Conservation (phyloP, 2,113 vertebrate species). For the Hystrix cristata region DNA sequence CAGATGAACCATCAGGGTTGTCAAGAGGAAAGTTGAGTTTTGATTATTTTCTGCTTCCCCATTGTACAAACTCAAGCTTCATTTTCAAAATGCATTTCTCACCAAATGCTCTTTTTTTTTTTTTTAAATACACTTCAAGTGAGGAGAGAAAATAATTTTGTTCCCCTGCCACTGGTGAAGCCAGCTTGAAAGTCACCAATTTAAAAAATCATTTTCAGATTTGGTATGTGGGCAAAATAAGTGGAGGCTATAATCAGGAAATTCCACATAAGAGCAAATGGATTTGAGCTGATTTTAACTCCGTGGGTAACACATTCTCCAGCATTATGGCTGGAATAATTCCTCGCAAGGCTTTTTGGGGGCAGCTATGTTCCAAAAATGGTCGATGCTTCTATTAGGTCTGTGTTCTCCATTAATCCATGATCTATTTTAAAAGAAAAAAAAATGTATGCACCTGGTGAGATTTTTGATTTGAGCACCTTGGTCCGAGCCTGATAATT, state of each 20-base stretch:
- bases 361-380: conserved; percentile 61
- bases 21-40: conserved; percentile 76
- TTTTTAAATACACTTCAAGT: conserved; percentile 24
- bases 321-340: conserved; percentile 25
- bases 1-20: conserved; percentile 78
- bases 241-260: conserved; percentile 2
- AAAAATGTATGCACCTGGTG: not conserved
- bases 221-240: conserved; percentile 7
- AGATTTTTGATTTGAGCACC: conserved; percentile 73
- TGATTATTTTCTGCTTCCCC: conserved; percentile 80
- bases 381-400: conserved; percentile 39
- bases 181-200: conserved; percentile 20
- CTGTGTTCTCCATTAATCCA: conserved; percentile 66
- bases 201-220: conserved; percentile 63
- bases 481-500: conserved; percentile 62
- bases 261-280: conserved; percentile 53
- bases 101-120: conserved; percentile 60
- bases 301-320: not conserved
- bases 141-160: conserved; percentile 63
- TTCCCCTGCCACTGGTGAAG: conserved; percentile 54
- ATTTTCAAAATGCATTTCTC: conserved; percentile 74
- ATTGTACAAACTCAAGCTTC: conserved; percentile 72
- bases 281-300: conserved; percentile 63
- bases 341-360: conserved; percentile 53
- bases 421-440: conserved; percentile 64